Evolutionary conservation across 2,888 invertebrate genomes (phyloP).

Genomic region (Panopea generosa): DNA sequence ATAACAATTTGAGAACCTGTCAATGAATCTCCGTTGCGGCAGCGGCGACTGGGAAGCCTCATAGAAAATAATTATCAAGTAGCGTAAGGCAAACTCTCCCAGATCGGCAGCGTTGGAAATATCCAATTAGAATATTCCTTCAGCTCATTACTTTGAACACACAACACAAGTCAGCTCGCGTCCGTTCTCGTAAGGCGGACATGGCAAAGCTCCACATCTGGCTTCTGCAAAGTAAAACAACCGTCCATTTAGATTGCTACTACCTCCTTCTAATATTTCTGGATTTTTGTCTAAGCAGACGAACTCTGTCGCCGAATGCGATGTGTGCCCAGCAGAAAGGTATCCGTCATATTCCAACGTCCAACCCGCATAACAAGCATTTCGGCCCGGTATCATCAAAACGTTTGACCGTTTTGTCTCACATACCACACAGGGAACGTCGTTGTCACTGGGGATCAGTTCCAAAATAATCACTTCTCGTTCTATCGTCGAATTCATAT

Average conservation of each 20-base stretch:
- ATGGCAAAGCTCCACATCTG: slow-evolving; percentile 6
- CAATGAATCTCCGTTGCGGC: too few species aligned
- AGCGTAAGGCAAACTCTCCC: too few species aligned
- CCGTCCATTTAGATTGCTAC: neutral
- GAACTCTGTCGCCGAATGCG: slow-evolving; percentile 6
- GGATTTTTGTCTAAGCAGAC: slow-evolving; percentile 10
- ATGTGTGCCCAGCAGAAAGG: neutral
- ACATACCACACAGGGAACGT: slow-evolving; percentile 20
- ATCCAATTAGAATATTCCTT: too few species aligned
- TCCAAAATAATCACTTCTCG: neutral
- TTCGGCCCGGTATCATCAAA: slow-evolving; percentile 8
- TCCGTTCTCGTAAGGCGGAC: neutral
- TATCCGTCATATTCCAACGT: slow-evolving; percentile 11
- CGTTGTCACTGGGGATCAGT: neutral
- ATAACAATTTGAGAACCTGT: too few species aligned
- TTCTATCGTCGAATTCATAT: neutral
- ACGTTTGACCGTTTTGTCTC: neutral
- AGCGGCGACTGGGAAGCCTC: too few species aligned
- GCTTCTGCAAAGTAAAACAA: slow-evolving; percentile 10
- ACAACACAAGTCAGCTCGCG: neutral
- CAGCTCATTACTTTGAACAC: neutral
- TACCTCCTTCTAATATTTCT: neutral
- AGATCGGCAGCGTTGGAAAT: too few species aligned
- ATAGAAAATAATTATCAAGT: too few species aligned
- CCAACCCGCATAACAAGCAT: slow-evolving; percentile 11